Conservation (phyloP, 2,888 invertebrate species). For the Archaeoteleia sp. region DNA sequence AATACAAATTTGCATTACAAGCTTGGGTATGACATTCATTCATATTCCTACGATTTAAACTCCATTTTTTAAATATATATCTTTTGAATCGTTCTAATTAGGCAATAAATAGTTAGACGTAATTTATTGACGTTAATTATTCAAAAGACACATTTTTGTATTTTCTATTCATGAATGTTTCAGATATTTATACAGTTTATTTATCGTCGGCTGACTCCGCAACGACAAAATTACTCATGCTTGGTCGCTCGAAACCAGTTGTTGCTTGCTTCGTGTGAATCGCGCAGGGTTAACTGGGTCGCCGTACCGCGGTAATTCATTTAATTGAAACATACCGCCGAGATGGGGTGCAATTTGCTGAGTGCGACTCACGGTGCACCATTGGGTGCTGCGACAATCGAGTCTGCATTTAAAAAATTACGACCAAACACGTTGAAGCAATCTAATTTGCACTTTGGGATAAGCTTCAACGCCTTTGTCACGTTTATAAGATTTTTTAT, state of each 20-base stretch:
- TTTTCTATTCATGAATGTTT: neutral
- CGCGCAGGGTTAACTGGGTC: conserved; percentile 54
- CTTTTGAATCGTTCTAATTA: no score
- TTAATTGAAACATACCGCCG: conserved; percentile 65
- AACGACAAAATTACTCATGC: conserved; percentile 47
- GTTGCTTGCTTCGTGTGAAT: conserved; percentile 49
- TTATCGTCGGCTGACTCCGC: conserved; percentile 20
- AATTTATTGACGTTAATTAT: no score
- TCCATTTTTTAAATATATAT: no score
- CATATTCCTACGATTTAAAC: no score
- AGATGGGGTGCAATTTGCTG: conserved; percentile 58
- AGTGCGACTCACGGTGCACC: conserved; percentile 48
- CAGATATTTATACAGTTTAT: conserved; percentile 7
- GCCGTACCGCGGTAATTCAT: conserved; percentile 64
- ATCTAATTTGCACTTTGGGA: conserved; percentile 17
- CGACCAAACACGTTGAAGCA: neutral
- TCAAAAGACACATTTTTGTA: no score
- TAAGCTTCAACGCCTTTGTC: conserved; percentile 19
- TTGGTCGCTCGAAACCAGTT: conserved; percentile 35
- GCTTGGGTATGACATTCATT: no score
- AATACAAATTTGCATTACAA: no score
- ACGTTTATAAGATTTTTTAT: no score
- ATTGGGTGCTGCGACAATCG: conserved; percentile 6
- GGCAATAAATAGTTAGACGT: no score
- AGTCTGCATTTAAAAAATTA: conserved; percentile 20